These are phyloP conservation scores for Galaxea fascicularis DNA, from an alignment of 92 coral and sea anemone species.

Conservation along the genomic window DNA sequence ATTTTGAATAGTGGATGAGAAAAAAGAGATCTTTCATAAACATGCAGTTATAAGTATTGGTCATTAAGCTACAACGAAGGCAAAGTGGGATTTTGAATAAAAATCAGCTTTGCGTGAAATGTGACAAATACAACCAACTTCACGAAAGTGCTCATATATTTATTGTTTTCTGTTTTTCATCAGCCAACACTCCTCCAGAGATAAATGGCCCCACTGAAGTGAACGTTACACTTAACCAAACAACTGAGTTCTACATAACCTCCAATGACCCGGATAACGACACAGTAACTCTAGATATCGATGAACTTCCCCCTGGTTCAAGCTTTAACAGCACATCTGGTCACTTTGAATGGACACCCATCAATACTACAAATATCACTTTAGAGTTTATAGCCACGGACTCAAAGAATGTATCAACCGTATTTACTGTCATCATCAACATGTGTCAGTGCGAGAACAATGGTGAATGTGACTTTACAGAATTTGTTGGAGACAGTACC, in stretches of 20 bases:
- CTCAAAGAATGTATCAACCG: constrained; percentile 53
- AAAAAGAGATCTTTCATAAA: no score
- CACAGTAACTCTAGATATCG: constrained; percentile 45
- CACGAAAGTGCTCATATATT: no score
- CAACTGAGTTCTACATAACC: constrained; percentile 28
- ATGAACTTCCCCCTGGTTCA: constrained; percentile 66
- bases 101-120: no score
- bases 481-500: constrained; percentile 38
- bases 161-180: neutral
- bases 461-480: constrained; percentile 57
- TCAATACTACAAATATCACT: constrained; percentile 39
- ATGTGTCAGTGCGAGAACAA: constrained; percentile 74
- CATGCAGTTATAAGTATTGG: no score
- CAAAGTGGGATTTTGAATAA: no score
- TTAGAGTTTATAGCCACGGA: constrained; percentile 70
- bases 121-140: no score
- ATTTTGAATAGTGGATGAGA: neutral
- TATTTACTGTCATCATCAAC: constrained; percentile 43
- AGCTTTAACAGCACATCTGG: constrained; percentile 54
- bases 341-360: constrained; percentile 59
- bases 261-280: constrained; percentile 75
- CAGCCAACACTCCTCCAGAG: constrained; percentile 78
- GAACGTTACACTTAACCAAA: constrained; percentile 57
- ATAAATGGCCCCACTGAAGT: constrained; percentile 60
- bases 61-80: no score